Evolutionary conservation across 2,888 invertebrate genomes (phyloP), one percentile per base, ranked within the genome.

Genomic region (Stegophylla sp.): DNA sequence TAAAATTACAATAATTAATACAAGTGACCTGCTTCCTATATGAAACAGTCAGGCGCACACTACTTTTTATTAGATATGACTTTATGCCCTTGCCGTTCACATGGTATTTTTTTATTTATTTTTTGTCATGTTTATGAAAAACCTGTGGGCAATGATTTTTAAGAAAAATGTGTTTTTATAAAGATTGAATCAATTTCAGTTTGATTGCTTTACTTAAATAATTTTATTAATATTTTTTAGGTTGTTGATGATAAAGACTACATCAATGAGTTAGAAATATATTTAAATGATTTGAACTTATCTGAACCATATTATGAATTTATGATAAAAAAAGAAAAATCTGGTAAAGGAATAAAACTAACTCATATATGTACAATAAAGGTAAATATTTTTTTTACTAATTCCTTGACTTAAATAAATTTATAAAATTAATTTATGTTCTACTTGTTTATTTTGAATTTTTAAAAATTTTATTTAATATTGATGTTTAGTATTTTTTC

Each of bases 321-420:
- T 45, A 77, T 77, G 67, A 20, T 48, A 7, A 77, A 77, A 69
- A 77, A 77, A 69, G 77, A 77, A 59, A 77, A 77, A 59, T 67
- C 17, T 45, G 77, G 59, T 9, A 77, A 59, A 77, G n/a, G 0
- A 17, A 67, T 77, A n/a, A 77, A 59, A 77, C n/a, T 5, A 13
- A 28, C 23, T 7, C 67, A 77, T 20, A 77, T 77, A 28, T 77
- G 67, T 48, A 59, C 67, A 41, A 59, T 77, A 45, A 77, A 77
- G 56, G 77, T 77, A 34, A 9, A 34, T 64, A 3, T 28, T 61
- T 5, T 34, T 7, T 5, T 34, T 34, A n/a, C n/a, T n/a, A n/a
- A n/a, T n/a, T n/a, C n/a, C n/a, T n/a, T n/a, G n/a, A n/a, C n/a
- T n/a, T n/a, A n/a, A n/a, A n/a, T n/a, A n/a, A n/a, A n/a, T n/a